Evolutionary conservation across 2,113 vertebrate species (phyloP).

Genomic region (Bufo bufo): DNA sequence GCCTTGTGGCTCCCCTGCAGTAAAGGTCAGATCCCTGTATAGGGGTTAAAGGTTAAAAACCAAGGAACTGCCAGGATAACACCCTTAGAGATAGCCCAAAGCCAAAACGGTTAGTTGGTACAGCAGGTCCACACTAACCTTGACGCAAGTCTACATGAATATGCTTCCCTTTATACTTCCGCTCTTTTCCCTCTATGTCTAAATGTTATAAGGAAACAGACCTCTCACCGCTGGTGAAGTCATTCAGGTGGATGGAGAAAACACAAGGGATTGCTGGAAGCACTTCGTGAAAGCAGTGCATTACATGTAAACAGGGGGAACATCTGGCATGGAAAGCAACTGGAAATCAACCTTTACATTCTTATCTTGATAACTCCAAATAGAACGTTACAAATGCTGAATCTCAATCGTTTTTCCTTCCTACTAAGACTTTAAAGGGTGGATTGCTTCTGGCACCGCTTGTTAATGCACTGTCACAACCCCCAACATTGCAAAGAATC

Average conservation of each 20-base stretch:
- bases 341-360: slow-evolving; percentile 53
- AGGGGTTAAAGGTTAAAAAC: too few species aligned
- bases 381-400: slow-evolving; percentile 36
- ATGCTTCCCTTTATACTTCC: background rate
- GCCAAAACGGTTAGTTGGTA: too few species aligned
- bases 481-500: slow-evolving; percentile 23
- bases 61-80: too few species aligned
- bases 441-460: background rate
- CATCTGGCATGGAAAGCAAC: slow-evolving; percentile 42
- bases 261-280: background rate
- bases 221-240: background rate
- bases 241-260: slow-evolving; percentile 48
- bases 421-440: slow-evolving; percentile 12
- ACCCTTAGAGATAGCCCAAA: too few species aligned
- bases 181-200: background rate
- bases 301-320: slow-evolving; percentile 43
- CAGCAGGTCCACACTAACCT: too few species aligned
- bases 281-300: slow-evolving; percentile 40
- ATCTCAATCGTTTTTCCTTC: slow-evolving; percentile 36
- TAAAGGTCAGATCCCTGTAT: too few species aligned
- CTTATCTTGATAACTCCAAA: slow-evolving; percentile 24
- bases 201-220: too few species aligned
- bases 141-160: background rate
- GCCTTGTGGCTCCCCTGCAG: too few species aligned
- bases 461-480: slow-evolving; percentile 16